phyloP scores from a whole-genome alignment of 2,888 invertebrate genomes.

The Lochmaea capreae region DNA sequence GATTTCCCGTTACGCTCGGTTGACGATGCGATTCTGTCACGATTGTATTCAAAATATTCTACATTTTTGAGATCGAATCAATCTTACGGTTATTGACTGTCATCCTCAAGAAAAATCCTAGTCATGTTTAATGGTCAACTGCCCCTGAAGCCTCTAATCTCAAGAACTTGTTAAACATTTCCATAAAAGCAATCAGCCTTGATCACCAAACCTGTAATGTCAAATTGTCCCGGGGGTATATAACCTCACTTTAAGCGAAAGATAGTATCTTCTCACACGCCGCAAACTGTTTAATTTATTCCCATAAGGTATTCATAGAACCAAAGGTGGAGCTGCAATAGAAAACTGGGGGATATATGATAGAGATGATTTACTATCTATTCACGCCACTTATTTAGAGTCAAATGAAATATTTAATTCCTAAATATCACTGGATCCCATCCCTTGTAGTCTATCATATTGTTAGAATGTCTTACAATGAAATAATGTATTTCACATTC shows the following conservation, averaged over 20 bases:
- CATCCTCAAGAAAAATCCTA: neutral
- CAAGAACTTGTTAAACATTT: conserved; percentile 26
- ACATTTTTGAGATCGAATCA: neutral
- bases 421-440: no score
- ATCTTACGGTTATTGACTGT: conserved; percentile 2
- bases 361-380: no score
- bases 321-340: conserved; percentile 7
- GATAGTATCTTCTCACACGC: conserved; percentile 32
- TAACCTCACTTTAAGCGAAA: conserved; percentile 32
- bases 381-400: neutral
- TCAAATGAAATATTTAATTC: neutral
- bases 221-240: conserved; percentile 33
- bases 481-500: no score
- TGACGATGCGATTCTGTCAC: neutral
- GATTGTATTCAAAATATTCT: neutral
- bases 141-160: conserved; percentile 2
- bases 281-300: conserved; percentile 39
- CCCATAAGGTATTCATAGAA: conserved; percentile 37
- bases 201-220: conserved; percentile 25
- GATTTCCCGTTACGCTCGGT: no score
- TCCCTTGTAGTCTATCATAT: no score
- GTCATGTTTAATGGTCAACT: conserved; percentile 1
- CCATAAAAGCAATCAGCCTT: conserved; percentile 28
- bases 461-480: no score
- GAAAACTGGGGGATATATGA: neutral